Base-by-base conservation (phyloP, 2,113 vertebrate species). In the Gnathonemus echidnorhynchus region DNA sequence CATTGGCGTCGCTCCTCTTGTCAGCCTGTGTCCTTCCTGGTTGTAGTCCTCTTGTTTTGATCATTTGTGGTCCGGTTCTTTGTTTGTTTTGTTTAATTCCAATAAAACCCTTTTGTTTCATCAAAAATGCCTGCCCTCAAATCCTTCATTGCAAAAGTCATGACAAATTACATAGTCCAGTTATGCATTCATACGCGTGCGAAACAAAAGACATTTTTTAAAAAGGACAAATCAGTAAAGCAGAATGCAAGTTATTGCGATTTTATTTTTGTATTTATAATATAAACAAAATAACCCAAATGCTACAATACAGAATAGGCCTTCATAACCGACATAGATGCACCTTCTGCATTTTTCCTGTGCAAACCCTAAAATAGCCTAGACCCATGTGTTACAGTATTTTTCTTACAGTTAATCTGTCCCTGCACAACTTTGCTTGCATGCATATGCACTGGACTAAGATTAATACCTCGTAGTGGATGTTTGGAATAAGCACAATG, bases 341-440 rank as follows among this genome's bases (percentile, higher is more conserved):
- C n/a, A 50, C 19, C 8, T 87, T 8, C 11, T 87, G 24, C 42
- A 49, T 58, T 53, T 87, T 35, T 31, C 27, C 17, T 42, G 24
- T 88, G 21, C 42, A 66, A 66, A 70, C 9, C 56, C 90, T 42
- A 90, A 92, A 92, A 91, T 90, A 93, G 93, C 92, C 93, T 92
- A 92, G 93, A 92, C 93, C 92, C 92, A 90, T 92, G 92, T 88
- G 58, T 91, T 92, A 87, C 90, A 92, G 90, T 91, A 39, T 91
- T 87, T 86, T 86, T 84, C 62, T 62, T 83, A 46, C 92, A 90
- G 94, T 94, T 94, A 94, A 94, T 95, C 93, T 49, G 91, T 94
- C 92, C 93, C 89, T 53, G 83, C 88, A 90, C 90, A 84, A 89
- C 88, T 83, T 66, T 91, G 91, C 88, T 91, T 91, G 80, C 90